Conservation (phyloP, 2,888 invertebrate species). For the Lissonota sp. region DNA sequence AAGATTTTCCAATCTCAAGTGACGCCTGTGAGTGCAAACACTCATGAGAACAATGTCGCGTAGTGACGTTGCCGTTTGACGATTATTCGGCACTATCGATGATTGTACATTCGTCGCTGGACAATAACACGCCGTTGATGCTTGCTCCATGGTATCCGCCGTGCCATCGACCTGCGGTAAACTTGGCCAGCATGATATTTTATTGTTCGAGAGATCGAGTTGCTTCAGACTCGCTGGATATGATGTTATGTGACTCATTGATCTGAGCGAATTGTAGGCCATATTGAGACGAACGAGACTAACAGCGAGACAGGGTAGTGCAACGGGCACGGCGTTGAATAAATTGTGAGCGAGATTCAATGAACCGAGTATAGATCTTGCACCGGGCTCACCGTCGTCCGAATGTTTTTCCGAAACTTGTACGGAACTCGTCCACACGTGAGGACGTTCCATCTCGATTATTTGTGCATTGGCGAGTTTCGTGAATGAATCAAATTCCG, state of each 20-base stretch:
- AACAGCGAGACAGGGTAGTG: slow-evolving; percentile 95
- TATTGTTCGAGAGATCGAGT: slow-evolving; percentile 96
- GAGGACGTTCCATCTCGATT: slow-evolving; percentile 89
- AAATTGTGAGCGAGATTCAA: slow-evolving; percentile 96
- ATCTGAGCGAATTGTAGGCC: slow-evolving; percentile 92
- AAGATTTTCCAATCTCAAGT: slow-evolving; percentile 92
- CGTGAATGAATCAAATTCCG: slow-evolving; percentile 81
- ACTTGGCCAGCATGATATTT: slow-evolving; percentile 95
- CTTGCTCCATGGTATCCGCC: slow-evolving; percentile 87
- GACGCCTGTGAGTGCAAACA: slow-evolving; percentile 94
- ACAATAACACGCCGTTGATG: slow-evolving; percentile 90
- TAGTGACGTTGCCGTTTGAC: slow-evolving; percentile 86
- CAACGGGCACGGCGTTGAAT: slow-evolving; percentile 94
- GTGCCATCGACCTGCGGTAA: slow-evolving; percentile 88
- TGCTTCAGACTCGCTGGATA: slow-evolving; percentile 96
- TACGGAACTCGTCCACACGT: slow-evolving; percentile 89
- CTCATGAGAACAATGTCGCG: slow-evolving; percentile 90
- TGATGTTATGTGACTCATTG: slow-evolving; percentile 88
- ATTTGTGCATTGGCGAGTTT: slow-evolving; percentile 81
- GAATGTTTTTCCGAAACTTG: slow-evolving; percentile 89
- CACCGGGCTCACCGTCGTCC: slow-evolving; percentile 86
- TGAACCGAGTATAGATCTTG: slow-evolving; percentile 88
- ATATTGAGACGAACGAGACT: slow-evolving; percentile 94
- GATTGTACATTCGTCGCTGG: slow-evolving; percentile 81
- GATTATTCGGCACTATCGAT: slow-evolving; percentile 78